These are phyloP conservation scores for Halyomorpha halys DNA, from an alignment of 1,140 invertebrate genomes.

Conservation along the genomic window DNA sequence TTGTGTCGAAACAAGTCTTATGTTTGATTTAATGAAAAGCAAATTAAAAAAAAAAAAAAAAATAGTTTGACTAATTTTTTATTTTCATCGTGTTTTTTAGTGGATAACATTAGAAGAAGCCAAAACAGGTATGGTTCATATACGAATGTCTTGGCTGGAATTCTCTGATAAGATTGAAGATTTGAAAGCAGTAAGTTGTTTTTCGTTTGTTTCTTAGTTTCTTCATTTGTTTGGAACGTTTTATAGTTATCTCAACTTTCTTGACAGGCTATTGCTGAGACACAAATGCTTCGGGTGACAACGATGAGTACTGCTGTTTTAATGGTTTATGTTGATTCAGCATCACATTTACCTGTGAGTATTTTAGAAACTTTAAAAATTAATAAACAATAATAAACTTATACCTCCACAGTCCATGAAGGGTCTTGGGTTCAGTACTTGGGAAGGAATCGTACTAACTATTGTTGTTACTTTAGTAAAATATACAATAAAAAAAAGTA, in stretches of 20 bases:
- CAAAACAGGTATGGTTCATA: conserved; percentile 82
- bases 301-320: conserved; percentile 66
- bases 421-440: too few species aligned
- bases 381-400: too few species aligned
- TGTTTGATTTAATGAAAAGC: too few species aligned
- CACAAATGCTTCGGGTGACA: conserved; percentile 59
- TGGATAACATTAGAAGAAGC: conserved; percentile 90
- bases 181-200: conserved; percentile 56
- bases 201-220: neutral
- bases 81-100: conserved; percentile 41
- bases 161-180: conserved; percentile 59
- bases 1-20: too few species aligned
- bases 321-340: conserved; percentile 79
- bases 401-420: too few species aligned
- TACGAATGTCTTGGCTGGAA: conserved; percentile 77
- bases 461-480: too few species aligned
- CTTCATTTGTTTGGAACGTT: conserved; percentile 1
- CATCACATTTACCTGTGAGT: conserved; percentile 77
- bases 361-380: conserved; percentile 16
- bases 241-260: conserved; percentile 26
- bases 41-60: too few species aligned
- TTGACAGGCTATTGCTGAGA: conserved; percentile 59
- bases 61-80: too few species aligned
- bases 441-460: too few species aligned
- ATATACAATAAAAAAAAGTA: too few species aligned